phyloP scores from a whole-genome alignment of 23 tunicate species.

The Halocynthia aurantium region DNA sequence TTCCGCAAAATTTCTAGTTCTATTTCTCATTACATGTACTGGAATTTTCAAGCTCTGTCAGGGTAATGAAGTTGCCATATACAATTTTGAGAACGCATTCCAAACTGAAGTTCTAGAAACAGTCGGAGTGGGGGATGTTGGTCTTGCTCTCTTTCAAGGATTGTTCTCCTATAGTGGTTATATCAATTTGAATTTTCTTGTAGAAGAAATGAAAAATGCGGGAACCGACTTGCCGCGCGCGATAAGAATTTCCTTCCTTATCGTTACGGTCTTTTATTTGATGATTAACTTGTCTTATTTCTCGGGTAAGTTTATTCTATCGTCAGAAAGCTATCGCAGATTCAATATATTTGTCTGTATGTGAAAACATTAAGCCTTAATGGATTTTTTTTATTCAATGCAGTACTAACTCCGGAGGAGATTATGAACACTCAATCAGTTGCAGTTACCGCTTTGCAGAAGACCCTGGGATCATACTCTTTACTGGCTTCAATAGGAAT shows the following conservation, averaged over 20 bases:
- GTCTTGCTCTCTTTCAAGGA: constrained; percentile 62
- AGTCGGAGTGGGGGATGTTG: constrained; percentile 33
- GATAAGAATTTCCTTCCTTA: constrained; percentile 39
- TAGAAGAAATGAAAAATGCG: constrained; percentile 66
- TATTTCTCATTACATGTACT: constrained; percentile 41
- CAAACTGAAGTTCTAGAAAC: constrained; percentile 25
- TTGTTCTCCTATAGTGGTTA: constrained; percentile 70
- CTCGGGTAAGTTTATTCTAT: constrained; percentile 28
- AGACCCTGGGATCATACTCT: constrained; percentile 36
- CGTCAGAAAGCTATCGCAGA: background rate
- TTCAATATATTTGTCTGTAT: background rate
- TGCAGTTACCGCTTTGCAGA: constrained; percentile 39
- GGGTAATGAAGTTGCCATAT: constrained; percentile 29
- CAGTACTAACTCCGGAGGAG: constrained; percentile 52
- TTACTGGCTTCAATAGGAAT: constrained; percentile 43
- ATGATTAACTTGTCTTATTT: constrained; percentile 68
- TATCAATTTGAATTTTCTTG: constrained; percentile 40
- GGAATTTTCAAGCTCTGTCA: constrained; percentile 36
- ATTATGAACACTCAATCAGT: constrained; percentile 36
- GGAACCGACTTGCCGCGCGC: constrained; percentile 43
- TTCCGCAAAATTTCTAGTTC: constrained; percentile 46
- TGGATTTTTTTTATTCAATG: background rate
- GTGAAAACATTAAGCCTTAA: background rate
- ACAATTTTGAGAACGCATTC: constrained; percentile 50
- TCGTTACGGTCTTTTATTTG: constrained; percentile 59